A percentile compares a stretch with the other conserved stretches of the same genome.
Evolutionary conservation across 2,113 vertebrate species (phyloP).

Genomic region (Oreochromis spilurus): DNA sequence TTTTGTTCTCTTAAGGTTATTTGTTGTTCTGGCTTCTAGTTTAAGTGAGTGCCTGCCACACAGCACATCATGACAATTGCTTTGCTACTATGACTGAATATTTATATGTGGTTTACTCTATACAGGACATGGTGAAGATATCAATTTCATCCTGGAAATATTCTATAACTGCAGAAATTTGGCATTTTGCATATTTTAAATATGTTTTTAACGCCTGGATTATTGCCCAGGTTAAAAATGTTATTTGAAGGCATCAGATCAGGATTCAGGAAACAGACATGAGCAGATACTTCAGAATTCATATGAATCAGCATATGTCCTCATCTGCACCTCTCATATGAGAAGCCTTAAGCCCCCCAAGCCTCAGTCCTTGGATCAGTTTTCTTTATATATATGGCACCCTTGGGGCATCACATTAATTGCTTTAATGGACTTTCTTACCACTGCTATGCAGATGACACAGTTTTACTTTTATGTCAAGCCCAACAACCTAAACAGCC

Average conservation of each 20-base stretch:
- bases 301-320: neutral
- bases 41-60: neutral
- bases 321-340: neutral
- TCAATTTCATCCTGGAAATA: neutral
- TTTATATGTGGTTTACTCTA: neutral
- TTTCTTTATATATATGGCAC: neutral
- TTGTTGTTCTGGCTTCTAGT: neutral
- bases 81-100: neutral
- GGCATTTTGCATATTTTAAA: neutral
- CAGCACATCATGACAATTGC: neutral
- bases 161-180: neutral
- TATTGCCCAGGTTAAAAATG: neutral
- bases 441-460: accelerated
- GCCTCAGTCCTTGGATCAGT: neutral
- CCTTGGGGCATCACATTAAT: neutral
- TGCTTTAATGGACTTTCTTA: neutral
- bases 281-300: neutral
- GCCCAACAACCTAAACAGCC: accelerated
- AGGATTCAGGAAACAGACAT: neutral
- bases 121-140: neutral
- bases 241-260: neutral
- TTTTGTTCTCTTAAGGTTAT: neutral
- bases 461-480: neutral
- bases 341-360: neutral
- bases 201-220: neutral